These are phyloP conservation scores for Aepyceros melampus DNA, from an alignment of 2,113 vertebrate species.

Conservation along the genomic window DNA sequence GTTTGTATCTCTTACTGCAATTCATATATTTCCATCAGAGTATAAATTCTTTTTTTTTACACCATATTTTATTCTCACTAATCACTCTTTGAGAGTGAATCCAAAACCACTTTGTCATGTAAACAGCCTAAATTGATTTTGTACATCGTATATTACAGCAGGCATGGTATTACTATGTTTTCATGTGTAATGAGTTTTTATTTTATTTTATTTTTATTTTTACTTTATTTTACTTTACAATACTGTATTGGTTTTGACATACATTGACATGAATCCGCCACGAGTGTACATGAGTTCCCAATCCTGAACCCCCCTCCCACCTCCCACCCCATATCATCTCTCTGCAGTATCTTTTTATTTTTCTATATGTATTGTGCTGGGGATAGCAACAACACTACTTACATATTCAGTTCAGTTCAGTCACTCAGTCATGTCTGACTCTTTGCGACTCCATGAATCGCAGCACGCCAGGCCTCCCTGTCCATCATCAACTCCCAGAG, in stretches of 20 bases:
- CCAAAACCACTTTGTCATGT: not conserved
- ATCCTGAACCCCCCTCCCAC: no score
- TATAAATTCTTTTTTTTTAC: not conserved
- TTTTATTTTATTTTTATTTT: no score
- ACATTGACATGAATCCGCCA: no score
- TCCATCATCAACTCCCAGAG: no score
- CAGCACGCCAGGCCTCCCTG: no score
- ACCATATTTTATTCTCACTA: not conserved
- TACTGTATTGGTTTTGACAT: no score
- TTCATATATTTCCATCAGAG: not conserved
- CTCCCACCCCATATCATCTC: no score
- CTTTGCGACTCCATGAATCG: no score
- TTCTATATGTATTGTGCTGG: not conserved
- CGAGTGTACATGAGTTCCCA: no score
- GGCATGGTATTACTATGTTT: not conserved
- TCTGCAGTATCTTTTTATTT: not conserved
- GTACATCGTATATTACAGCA: not conserved
- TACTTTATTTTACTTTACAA: no score
- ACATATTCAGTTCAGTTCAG: not conserved
- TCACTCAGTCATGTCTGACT: rapidly evolving
- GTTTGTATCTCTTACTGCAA: not conserved
- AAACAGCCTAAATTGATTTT: not conserved
- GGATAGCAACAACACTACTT: not conserved
- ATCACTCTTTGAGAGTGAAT: not conserved
- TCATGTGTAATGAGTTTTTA: not conserved